These are phyloP conservation scores for Cybosia mesomella DNA, from an alignment of 2,888 invertebrate genomes.

Conservation along the genomic window DNA sequence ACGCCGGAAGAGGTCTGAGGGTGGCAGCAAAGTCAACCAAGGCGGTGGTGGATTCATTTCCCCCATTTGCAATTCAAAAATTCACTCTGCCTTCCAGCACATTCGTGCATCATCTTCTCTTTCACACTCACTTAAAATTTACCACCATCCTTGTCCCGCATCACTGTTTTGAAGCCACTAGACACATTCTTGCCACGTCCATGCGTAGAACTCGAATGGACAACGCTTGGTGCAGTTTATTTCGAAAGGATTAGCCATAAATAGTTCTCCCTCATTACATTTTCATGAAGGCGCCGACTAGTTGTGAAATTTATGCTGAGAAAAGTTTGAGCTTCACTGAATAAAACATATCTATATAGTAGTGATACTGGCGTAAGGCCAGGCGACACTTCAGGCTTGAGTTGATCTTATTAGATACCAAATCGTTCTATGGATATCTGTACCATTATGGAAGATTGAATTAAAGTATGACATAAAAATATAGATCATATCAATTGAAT, in stretches of 20 bases:
- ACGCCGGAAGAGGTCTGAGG: slow-evolving; percentile 73
- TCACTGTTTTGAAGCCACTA: slow-evolving; percentile 66
- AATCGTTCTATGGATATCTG: slow-evolving; percentile 61
- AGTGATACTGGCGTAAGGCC: slow-evolving; percentile 75
- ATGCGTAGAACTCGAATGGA: slow-evolving; percentile 67
- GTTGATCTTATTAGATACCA: slow-evolving; percentile 60
- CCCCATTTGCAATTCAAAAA: slow-evolving; percentile 86
- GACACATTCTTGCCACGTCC: slow-evolving; percentile 68
- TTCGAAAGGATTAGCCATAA: slow-evolving; percentile 85
- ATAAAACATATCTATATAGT: slow-evolving; percentile 85
- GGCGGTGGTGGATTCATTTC: slow-evolving; percentile 78
- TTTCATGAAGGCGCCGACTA: slow-evolving; percentile 82
- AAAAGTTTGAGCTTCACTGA: slow-evolving; percentile 85
- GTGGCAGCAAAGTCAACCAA: slow-evolving; percentile 64
- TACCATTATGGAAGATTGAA: neutral
- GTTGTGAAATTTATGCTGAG: slow-evolving; percentile 81
- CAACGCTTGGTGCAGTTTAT: slow-evolving; percentile 77
- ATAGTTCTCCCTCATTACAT: slow-evolving; percentile 84
- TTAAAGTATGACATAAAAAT: too few relatives aligned
- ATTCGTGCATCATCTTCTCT: slow-evolving; percentile 66
- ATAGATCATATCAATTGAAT: too few relatives aligned
- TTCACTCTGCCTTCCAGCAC: slow-evolving; percentile 69
- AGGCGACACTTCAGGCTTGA: slow-evolving; percentile 72
- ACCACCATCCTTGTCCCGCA: slow-evolving; percentile 57
- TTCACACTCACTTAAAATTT: slow-evolving; percentile 44